phyloP scores from a whole-genome alignment of 2,113 vertebrate species.

The Spea multiplicata region DNA sequence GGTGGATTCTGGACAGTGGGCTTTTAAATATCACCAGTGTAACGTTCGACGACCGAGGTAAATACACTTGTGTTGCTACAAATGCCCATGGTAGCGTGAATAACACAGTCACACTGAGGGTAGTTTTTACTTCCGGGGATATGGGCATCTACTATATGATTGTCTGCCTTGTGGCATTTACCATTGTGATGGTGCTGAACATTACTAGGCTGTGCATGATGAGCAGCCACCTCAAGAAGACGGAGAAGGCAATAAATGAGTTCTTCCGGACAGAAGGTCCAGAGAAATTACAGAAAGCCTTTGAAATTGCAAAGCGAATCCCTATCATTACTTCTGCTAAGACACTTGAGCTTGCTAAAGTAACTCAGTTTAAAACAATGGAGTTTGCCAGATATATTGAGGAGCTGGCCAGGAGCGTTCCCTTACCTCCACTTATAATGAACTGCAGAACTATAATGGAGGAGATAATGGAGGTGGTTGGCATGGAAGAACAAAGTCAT shows the following conservation, averaged over 20 bases:
- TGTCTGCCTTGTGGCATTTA: conserved; percentile 94
- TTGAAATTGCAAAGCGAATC: conserved; percentile 96
- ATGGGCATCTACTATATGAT: conserved; percentile 99
- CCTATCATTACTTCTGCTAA: conserved; percentile 98
- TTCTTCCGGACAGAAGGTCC: conserved; percentile 98
- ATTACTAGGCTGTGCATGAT: conserved; percentile 97
- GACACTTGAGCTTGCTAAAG: conserved; percentile 96
- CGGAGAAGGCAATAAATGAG: conserved; percentile 96
- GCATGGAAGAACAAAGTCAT: conserved; percentile 92
- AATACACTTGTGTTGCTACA: conserved; percentile 89
- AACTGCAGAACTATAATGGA: conserved; percentile 99
- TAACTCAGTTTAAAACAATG: conserved; percentile 99
- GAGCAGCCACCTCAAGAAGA: conserved; percentile 99
- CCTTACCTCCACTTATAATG: conserved; percentile 96
- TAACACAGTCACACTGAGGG: conserved; percentile 89
- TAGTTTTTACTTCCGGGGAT: conserved; percentile 89
- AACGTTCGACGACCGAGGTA: conserved; percentile 88
- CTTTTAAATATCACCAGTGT: conserved; percentile 90
- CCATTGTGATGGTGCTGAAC: conserved; percentile 92
- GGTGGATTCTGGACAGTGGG: conserved; percentile 79
- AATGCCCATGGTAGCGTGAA: conserved; percentile 79
- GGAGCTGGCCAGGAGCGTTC: conserved; percentile 93
- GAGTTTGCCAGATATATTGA: conserved; percentile 97
- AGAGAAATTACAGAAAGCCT: conserved; percentile 97
- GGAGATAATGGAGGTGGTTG: conserved; percentile 95